Evolutionary conservation across 2,888 invertebrate species (phyloP).

Genomic region (Hipparchia semele): DNA sequence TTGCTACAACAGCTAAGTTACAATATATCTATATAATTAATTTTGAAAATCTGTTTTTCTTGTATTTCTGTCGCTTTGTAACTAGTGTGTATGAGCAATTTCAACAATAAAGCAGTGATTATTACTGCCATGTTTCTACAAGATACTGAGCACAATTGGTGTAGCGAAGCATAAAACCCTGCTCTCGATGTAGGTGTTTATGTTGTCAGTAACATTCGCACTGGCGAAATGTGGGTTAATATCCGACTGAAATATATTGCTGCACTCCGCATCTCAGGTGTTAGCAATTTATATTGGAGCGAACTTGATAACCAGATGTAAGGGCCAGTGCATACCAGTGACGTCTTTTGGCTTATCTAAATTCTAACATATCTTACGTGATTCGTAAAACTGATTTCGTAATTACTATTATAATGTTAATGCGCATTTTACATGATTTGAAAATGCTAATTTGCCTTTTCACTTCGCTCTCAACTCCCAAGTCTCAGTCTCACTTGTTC

Average conservation of each 20-base stretch:
- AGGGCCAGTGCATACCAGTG: no score
- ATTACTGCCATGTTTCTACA: neutral
- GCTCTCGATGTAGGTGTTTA: constrained; percentile 10
- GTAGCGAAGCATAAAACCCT: neutral
- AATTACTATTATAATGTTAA: neutral
- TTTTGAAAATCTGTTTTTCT: neutral
- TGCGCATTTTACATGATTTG: neutral
- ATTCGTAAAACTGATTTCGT: neutral
- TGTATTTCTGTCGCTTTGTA: neutral
- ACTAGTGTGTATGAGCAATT: neutral
- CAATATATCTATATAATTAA: no score
- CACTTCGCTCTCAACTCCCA: constrained; percentile 8
- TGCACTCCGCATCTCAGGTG: constrained; percentile 21
- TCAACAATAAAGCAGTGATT: neutral
- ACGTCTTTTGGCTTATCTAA: neutral
- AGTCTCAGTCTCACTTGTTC: constrained; percentile 2
- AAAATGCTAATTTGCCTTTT: constrained; percentile 12
- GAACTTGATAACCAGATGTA: constrained; percentile 13
- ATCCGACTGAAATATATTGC: constrained; percentile 20
- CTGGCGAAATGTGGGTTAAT: constrained; percentile 20
- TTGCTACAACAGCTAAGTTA: no score
- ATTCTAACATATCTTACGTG: neutral
- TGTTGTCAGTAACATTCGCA: constrained; percentile 16
- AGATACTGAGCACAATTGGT: neutral
- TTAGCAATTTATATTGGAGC: constrained; percentile 13